A percentile compares a stretch with the other conserved stretches of the same genome.
Evolutionary conservation across 2,797 vertebrate genomes (phyloP).

Genomic region (Eulemur rubriventer): DNA sequence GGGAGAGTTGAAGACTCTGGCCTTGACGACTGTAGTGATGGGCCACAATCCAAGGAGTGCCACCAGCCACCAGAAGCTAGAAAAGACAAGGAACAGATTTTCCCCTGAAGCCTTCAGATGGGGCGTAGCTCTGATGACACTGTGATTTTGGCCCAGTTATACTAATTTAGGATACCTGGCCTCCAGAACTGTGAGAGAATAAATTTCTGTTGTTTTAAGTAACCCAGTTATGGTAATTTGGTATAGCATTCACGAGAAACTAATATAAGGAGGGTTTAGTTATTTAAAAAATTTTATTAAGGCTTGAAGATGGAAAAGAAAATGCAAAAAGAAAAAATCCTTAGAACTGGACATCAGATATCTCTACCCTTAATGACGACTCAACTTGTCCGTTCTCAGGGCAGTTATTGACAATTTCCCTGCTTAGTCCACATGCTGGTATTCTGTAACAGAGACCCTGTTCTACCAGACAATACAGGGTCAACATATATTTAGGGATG

Average conservation of each 20-base stretch:
- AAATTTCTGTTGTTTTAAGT: neutral
- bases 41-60: neutral
- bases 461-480: neutral
- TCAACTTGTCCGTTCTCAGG: neutral
- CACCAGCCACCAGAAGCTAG: neutral
- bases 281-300: neutral
- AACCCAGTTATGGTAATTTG: neutral
- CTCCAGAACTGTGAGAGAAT: neutral
- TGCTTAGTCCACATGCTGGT: neutral
- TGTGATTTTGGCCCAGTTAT: neutral
- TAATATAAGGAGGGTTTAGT: neutral
- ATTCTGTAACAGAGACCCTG: neutral
- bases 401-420: neutral
- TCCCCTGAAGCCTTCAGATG: neutral
- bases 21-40: neutral
- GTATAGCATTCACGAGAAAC: neutral
- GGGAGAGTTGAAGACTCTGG: neutral
- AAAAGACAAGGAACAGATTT: neutral
- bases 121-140: neutral
- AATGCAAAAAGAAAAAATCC: neutral
- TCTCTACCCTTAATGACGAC: neutral
- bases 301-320: neutral
- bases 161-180: too few species aligned
- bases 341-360: neutral
- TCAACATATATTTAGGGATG: neutral